Evolutionary conservation across 2,797 vertebrate genomes (phyloP).

Genomic region (Coccyzus lansbergi): DNA sequence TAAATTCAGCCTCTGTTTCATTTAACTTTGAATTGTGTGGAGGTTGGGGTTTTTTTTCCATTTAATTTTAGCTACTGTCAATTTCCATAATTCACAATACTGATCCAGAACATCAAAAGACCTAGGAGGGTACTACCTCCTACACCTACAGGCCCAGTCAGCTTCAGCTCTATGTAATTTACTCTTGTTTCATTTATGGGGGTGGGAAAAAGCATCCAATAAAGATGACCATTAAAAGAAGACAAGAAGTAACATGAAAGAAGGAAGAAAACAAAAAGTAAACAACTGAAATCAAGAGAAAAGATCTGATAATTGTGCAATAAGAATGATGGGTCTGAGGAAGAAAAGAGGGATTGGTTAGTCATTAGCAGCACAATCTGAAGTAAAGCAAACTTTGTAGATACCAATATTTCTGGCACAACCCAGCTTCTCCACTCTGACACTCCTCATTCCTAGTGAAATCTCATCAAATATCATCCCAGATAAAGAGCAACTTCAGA

Average conservation of each 20-base stretch:
- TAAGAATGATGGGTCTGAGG: background rate
- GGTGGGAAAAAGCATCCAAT: background rate
- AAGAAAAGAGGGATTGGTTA: background rate
- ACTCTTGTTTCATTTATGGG: background rate
- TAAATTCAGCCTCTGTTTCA: background rate
- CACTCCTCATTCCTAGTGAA: constrained; percentile 27
- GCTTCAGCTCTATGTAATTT: background rate
- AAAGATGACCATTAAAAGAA: background rate
- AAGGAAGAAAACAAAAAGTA: constrained; percentile 3
- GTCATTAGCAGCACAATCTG: background rate
- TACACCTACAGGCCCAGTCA: background rate
- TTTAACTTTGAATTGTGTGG: no score
- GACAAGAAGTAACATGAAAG: background rate
- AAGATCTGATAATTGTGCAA: constrained; percentile 27
- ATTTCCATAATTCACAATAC: background rate
- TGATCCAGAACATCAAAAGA: background rate
- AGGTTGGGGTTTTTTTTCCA: background rate
- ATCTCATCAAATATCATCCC: constrained; percentile 6
- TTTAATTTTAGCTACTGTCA: background rate
- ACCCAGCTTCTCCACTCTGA: background rate
- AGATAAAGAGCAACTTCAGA: constrained; percentile 5
- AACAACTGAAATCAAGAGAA: background rate
- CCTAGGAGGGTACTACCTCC: background rate
- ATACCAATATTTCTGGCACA: background rate
- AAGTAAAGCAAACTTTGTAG: constrained; percentile 9